Conservation (phyloP, 2,797 vertebrate species). For the Aulostomus chinensis region DNA sequence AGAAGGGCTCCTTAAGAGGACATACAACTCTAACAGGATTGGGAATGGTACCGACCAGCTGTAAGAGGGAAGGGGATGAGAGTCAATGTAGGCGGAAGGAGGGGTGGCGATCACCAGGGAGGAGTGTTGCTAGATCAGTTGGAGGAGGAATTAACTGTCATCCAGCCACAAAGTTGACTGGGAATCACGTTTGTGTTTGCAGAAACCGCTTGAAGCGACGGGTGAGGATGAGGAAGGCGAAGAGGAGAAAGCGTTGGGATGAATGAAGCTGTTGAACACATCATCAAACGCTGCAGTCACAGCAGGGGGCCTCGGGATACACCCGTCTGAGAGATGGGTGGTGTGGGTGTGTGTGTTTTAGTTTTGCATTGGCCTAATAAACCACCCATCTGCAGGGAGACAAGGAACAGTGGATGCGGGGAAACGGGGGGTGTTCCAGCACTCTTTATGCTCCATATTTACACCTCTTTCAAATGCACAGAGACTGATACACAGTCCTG, state of each 20-base stretch:
- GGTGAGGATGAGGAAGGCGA: slow-evolving; percentile 19
- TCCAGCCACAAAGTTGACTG: slow-evolving; percentile 39
- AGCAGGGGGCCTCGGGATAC: slow-evolving; percentile 74
- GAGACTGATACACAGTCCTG: slow-evolving; percentile 58
- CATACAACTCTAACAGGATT: slow-evolving; percentile 74
- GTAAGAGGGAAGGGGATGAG: slow-evolving; percentile 62
- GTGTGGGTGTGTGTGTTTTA: slow-evolving; percentile 61
- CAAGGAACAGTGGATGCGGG: slow-evolving; percentile 52
- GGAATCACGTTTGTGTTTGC: slow-evolving; percentile 16
- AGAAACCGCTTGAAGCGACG: slow-evolving; percentile 19
- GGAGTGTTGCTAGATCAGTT: slow-evolving; percentile 24
- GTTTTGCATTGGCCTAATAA: slow-evolving; percentile 68
- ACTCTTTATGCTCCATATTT: slow-evolving; percentile 68
- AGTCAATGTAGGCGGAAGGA: slow-evolving; percentile 57
- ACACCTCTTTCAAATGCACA: slow-evolving; percentile 62
- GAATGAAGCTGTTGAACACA: slow-evolving; percentile 65
- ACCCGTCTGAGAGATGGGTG: slow-evolving; percentile 65
- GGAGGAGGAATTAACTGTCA: slow-evolving; percentile 44
- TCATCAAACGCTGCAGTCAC: slow-evolving; percentile 72
- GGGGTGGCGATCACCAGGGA: slow-evolving; percentile 19
- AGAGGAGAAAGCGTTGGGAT: slow-evolving; percentile 34
- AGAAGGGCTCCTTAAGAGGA: slow-evolving; percentile 60
- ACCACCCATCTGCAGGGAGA: slow-evolving; percentile 63
- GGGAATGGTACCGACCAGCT: slow-evolving; percentile 71
- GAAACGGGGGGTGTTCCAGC: slow-evolving; percentile 43